Evolutionary conservation across 2,113 vertebrate genomes (phyloP).

Genomic region (Azemiops feae): DNA sequence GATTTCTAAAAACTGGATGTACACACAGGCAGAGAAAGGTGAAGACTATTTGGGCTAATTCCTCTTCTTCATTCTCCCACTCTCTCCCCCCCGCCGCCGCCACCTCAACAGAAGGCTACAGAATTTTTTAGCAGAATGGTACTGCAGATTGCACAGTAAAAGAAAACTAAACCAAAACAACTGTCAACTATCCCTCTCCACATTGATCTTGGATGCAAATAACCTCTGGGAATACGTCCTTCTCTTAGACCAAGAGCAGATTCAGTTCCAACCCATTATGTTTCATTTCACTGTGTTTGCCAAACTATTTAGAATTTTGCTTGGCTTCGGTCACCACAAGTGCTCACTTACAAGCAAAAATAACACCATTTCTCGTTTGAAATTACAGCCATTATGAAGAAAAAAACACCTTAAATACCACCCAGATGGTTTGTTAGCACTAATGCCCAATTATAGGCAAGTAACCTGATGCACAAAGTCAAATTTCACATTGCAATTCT

Average conservation of each 20-base stretch:
- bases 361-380: neutral
- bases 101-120: neutral
- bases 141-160: neutral
- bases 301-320: neutral
- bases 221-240: neutral
- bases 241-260: neutral
- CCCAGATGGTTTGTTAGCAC: neutral
- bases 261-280: neutral
- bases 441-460: neutral
- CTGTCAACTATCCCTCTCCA: neutral
- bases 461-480: neutral
- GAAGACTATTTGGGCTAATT: neutral
- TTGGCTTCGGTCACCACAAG: neutral
- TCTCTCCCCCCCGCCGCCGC: accelerated
- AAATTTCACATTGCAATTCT: neutral
- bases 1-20: neutral
- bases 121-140: neutral
- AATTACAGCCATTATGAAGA: neutral
- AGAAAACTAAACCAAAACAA: neutral
- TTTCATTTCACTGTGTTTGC: neutral
- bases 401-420: neutral
- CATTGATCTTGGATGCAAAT: neutral
- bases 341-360: neutral
- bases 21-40: neutral
- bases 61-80: neutral